Base-by-base conservation (phyloP, 2,797 vertebrate genomes). In the Erethizon dorsatum region DNA sequence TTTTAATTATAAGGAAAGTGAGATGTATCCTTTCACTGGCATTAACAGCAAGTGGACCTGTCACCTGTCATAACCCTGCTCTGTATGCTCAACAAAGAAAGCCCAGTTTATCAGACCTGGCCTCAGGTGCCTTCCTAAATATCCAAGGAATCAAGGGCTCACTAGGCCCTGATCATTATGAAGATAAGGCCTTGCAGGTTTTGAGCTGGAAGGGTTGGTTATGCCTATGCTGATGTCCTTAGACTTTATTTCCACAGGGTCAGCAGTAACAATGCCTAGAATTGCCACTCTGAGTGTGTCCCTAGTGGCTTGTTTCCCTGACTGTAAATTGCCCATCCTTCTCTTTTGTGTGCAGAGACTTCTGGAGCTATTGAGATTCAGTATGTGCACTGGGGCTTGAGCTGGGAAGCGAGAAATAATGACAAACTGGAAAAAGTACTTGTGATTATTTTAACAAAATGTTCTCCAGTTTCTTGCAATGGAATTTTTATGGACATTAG, bases 181-280 rank as follows among this genome's bases (percentile, higher is more conserved):
- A 82, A 77, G 47, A 0, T 82, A 47, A 71, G 95, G 18, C 65
- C 86, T 71, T 97, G 22, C 9, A 90, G 77, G 50, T 8, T 69
- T 95, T 96, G 92, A 88, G 69, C 61, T 90, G 86, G 63, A 90
- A 85, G 93, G 83, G 56, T 77, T 95, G 80, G 33, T 85, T 98
- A 45, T 73, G 78, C 69, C 56, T 93, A 1, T 50, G 67, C 24
- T 37, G 56, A 65, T 90, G 82, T 80, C 89, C 85, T 95, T 80
- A 65, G 67, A 91, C 88, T 84, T 91, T 85, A 96, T 98, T 93
- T 93, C 95, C 95, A 97, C 96, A 94, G 65, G 63, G 87, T 98
- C 92, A 87, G 96, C 93, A 91, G 97, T 98, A 98, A 98, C 87
- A 92, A 98, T 97, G 90, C 84, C 47, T 83, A 91, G 80, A 97